Evolutionary conservation across 2,797 vertebrate genomes (phyloP).

Genomic region (Melanotaenia pygmaea): DNA sequence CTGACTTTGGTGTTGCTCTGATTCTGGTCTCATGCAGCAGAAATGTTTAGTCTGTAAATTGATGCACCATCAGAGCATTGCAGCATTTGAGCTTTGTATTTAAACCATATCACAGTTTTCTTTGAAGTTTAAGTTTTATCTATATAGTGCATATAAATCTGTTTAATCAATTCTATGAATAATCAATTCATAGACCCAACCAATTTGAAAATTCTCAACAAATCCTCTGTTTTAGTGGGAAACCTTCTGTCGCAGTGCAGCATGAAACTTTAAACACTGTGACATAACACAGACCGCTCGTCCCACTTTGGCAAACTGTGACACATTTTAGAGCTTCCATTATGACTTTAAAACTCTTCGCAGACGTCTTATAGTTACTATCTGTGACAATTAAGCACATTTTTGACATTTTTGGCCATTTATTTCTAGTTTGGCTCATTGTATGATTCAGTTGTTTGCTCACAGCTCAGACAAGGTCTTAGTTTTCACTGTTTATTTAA

Average conservation of each 20-base stretch:
- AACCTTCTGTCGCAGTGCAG: not conserved
- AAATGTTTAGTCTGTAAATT: conserved; percentile 15
- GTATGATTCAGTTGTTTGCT: conserved; percentile 19
- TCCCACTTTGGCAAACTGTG: conserved; percentile 4
- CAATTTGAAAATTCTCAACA: not conserved
- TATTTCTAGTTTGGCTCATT: conserved; percentile 6
- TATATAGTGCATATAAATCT: not conserved
- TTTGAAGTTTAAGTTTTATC: not conserved
- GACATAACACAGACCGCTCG: not conserved
- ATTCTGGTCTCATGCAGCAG: conserved; percentile 11
- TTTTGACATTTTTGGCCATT: not conserved
- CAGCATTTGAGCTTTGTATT: not conserved
- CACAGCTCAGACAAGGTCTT: conserved; percentile 4
- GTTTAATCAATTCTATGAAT: no score
- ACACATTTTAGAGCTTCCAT: not conserved
- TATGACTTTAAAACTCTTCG: not conserved
- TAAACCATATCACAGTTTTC: not conserved
- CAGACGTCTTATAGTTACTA: not conserved
- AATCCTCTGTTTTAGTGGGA: not conserved
- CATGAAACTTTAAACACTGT: not conserved
- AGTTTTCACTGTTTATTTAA: conserved; percentile 46
- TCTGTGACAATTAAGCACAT: not conserved
- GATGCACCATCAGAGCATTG: not conserved
- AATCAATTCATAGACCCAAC: no score
- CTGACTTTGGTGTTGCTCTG: conserved; percentile 13